A percentile compares a stretch with the other conserved stretches of the same genome.
phyloP scores from a whole-genome alignment of 1,140 invertebrate species.

The Monomorium pharaonis region DNA sequence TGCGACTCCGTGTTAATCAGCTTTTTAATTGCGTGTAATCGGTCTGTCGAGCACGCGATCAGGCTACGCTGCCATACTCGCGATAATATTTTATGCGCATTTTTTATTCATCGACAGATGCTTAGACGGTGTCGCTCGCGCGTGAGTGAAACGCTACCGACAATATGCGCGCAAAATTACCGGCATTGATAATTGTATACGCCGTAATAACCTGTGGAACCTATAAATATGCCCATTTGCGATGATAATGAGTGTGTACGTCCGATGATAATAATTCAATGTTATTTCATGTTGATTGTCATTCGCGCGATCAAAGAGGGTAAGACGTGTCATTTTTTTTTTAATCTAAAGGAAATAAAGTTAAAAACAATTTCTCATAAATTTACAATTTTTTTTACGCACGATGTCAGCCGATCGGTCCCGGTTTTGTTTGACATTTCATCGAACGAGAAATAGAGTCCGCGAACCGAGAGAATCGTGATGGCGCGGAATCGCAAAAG shows the following conservation, averaged over 20 bases:
- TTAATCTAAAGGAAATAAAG: neutral
- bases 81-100: conserved; percentile 28
- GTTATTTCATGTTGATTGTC: conserved; percentile 6
- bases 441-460: neutral
- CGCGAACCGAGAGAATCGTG: neutral
- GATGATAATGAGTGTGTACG: neutral
- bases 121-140: neutral
- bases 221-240: conserved; percentile 32
- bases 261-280: conserved; percentile 30
- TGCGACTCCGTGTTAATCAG: conserved; percentile 23
- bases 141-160: neutral
- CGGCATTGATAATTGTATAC: conserved; percentile 40
- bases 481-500: conserved; percentile 4
- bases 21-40: conserved; percentile 49
- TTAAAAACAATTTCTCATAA: neutral
- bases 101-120: conserved; percentile 25
- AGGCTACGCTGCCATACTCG: neutral
- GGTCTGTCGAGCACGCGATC: neutral
- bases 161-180: conserved; percentile 28
- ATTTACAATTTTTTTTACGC: conserved; percentile 8
- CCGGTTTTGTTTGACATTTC: neutral
- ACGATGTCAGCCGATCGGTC: neutral
- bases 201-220: conserved; percentile 28
- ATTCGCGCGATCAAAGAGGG: neutral
- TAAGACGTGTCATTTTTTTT: conserved; percentile 6